Evolutionary conservation across 2,888 invertebrate genomes (phyloP), one percentile per base, ranked within the genome.

Genomic region (Orthosia gothica): DNA sequence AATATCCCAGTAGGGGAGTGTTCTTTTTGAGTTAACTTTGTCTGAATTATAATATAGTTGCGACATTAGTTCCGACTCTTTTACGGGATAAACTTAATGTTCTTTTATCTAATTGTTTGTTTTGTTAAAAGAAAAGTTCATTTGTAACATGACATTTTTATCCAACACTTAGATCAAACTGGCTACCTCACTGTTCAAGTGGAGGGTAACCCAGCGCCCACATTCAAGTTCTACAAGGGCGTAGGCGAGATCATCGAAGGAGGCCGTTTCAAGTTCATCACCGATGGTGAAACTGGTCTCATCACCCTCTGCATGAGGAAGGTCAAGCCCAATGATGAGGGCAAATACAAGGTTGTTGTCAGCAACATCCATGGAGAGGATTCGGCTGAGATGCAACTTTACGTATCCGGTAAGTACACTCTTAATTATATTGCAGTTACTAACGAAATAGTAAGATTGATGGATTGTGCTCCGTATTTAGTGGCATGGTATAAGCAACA

Each of bases 311-410:
- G 99, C 93, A 99, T 99, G 97, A 98, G 99, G 89, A 99, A 99
- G 97, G 98, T 99, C 86, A 99, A 99, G 92, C 98, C 99, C 63
- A 98, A 99, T 91, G 99, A 99, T 98, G 99, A 99, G 96, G 99
- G 99, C 70, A 98, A 98, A 96, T 99, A 99, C 97, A 99, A 98
- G 93, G 97, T 99, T 90, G 98, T 99, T 85, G 98, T 99, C 84
- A 98, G 98, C 92, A 99, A 99, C 94, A 98, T 98, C 85, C 99
- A 99, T 91, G 99, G 99, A 76, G 99, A 99, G 93, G 99, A 99
- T 95, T 98, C 98, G 0, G 99, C 99, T 77, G 99, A 99, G 94
- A 99, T 99, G 97, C 98, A 98, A 92, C 97, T 99, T 85, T 99
- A 99, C 94, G 99, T 99, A 78, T 99, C 99, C 90, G 99, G 99